Evolutionary conservation across 1,140 invertebrate genomes (phyloP).

Genomic region (Macrotrachela quadricornifera): DNA sequence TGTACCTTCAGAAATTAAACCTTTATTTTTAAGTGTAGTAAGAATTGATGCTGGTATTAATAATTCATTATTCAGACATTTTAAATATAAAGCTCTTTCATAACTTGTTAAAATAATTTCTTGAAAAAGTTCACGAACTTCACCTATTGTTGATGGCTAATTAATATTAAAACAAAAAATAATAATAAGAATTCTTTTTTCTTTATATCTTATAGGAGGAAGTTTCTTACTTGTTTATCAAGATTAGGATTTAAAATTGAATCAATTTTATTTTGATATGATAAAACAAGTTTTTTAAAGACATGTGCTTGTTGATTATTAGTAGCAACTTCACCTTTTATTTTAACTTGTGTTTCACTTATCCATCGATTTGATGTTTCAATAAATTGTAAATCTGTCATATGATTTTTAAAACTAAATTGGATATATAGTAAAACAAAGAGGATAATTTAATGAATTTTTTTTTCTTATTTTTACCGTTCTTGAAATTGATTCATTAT

Average conservation of each 20-base stretch:
- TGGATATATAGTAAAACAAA: too few relatives aligned
- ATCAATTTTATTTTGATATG: slow-evolving; percentile 20
- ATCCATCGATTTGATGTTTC: slow-evolving; percentile 26
- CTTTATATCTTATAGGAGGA: too few relatives aligned
- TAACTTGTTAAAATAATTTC: slow-evolving; percentile 19
- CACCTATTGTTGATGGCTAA: background rate
- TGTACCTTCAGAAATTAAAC: background rate
- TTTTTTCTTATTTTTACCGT: background rate
- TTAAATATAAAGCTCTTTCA: slow-evolving; percentile 17
- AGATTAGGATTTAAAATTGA: slow-evolving; percentile 23
- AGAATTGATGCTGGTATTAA: slow-evolving; percentile 9
- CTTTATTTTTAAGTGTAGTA: background rate
- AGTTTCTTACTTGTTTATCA: slow-evolving; percentile 25
- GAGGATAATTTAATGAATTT: too few relatives aligned
- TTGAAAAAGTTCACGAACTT: slow-evolving; percentile 15
- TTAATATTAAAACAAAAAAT: background rate
- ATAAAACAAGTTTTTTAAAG: slow-evolving; percentile 15
- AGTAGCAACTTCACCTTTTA: slow-evolving; percentile 26
- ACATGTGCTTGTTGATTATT: slow-evolving; percentile 23
- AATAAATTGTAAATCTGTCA: slow-evolving; percentile 30
- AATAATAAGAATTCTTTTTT: slow-evolving; percentile 2
- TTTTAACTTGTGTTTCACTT: slow-evolving; percentile 29
- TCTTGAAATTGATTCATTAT: slow-evolving; percentile 27
- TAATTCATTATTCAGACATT: slow-evolving; percentile 15
- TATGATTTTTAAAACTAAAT: slow-evolving; percentile 27